Evolutionary conservation across 2,888 invertebrate genomes (phyloP).

Genomic region (Autographa pulchrina): DNA sequence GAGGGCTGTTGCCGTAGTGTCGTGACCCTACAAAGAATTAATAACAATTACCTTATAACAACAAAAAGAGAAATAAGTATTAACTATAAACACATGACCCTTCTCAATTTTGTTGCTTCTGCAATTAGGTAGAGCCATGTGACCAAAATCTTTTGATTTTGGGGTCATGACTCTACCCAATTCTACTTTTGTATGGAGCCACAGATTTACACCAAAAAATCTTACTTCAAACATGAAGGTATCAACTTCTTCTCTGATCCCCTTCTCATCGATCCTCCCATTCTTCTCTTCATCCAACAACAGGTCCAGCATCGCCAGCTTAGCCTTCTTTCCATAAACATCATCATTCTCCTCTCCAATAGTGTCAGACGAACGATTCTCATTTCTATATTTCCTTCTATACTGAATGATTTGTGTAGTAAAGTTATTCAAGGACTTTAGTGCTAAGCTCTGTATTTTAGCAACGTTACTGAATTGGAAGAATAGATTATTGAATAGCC

Average conservation of each 20-base stretch:
- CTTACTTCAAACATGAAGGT: slow-evolving; percentile 92
- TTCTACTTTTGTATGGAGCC: too few species aligned
- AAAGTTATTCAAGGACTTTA: slow-evolving; percentile 84
- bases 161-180: too few species aligned
- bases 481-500: slow-evolving; percentile 42
- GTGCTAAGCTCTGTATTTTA: slow-evolving; percentile 53
- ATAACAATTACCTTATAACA: background rate
- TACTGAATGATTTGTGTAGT: slow-evolving; percentile 86
- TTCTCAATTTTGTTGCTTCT: too few species aligned
- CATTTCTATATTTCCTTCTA: slow-evolving; percentile 55
- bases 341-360: slow-evolving; percentile 42
- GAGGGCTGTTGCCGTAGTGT: slow-evolving; percentile 80
- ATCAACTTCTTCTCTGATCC: slow-evolving; percentile 92
- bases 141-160: too few species aligned
- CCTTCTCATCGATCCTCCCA: slow-evolving; percentile 88
- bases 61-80: too few species aligned
- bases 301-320: slow-evolving; percentile 91
- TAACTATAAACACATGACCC: too few species aligned
- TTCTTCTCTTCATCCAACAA: slow-evolving; percentile 89
- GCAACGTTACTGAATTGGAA: slow-evolving; percentile 31
- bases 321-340: slow-evolving; percentile 77
- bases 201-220: background rate
- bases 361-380: slow-evolving; percentile 32
- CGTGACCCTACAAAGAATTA: slow-evolving; percentile 77
- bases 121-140: too few species aligned